These are phyloP conservation scores for Neodiprion virginianus DNA, from an alignment of 1,140 invertebrate species.

Conservation along the genomic window DNA sequence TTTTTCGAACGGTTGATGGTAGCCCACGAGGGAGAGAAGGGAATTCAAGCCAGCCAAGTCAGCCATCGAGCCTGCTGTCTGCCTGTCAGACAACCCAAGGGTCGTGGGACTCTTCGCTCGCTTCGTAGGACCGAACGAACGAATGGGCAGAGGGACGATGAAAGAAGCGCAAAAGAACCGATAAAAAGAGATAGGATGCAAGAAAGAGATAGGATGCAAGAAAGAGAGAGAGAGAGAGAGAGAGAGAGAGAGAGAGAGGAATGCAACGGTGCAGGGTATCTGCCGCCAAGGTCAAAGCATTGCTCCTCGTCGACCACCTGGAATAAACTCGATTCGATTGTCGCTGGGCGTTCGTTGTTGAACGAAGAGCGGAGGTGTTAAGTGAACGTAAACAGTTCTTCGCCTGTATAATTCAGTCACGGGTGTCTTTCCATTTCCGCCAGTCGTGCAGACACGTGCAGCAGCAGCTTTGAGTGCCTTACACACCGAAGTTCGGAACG, in stretches of 20 bases:
- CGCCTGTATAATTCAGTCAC: too few relatives aligned
- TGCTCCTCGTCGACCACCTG: too few relatives aligned
- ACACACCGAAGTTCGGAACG: too few relatives aligned
- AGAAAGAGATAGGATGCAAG: slow-evolving; percentile 4
- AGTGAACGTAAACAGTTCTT: too few relatives aligned
- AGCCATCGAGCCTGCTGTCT: background rate
- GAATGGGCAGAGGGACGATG: background rate
- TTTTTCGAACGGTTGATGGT: background rate
- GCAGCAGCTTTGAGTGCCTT: too few relatives aligned
- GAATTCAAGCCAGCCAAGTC: background rate
- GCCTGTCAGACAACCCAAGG: background rate
- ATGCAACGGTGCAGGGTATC: slow-evolving; percentile 12
- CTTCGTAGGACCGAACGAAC: background rate
- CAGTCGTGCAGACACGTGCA: too few relatives aligned
- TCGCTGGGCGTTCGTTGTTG: too few relatives aligned
- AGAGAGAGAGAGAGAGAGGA: slow-evolving; percentile 8
- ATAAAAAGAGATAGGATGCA: too few relatives aligned
- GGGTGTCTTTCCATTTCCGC: too few relatives aligned
- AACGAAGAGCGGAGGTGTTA: too few relatives aligned
- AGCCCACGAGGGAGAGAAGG: background rate
- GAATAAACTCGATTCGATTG: too few relatives aligned
- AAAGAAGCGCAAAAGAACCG: background rate
- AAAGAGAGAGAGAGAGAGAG: slow-evolving; percentile 14
- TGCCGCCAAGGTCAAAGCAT: background rate
- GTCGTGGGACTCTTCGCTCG: background rate